phyloP scores from a whole-genome alignment of 1,140 invertebrate species.

The Heliconius melpomene region DNA sequence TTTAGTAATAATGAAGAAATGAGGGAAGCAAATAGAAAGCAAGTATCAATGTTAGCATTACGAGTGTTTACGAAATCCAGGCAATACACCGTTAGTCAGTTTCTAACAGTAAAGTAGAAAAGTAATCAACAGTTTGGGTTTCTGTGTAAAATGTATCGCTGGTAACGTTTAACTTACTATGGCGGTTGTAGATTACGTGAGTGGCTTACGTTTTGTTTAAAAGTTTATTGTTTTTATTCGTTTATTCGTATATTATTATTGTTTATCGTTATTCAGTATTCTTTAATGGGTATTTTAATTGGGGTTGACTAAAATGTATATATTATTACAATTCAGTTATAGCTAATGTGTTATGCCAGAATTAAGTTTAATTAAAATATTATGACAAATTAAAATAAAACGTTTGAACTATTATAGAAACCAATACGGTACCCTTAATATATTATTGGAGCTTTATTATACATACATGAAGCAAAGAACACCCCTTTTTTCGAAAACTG shows the following conservation, averaged over 20 bases:
- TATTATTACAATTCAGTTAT: too few relatives aligned
- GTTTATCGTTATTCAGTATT: background rate
- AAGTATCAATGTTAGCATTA: constrained; percentile 59
- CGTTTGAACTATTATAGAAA: too few relatives aligned
- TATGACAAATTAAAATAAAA: too few relatives aligned
- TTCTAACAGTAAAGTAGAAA: constrained; percentile 16
- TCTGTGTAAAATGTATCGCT: background rate
- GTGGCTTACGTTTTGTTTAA: background rate
- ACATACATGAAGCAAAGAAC: too few relatives aligned
- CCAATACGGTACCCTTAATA: too few relatives aligned
- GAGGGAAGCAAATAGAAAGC: constrained; percentile 56
- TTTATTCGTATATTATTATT: background rate
- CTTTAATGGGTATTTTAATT: too few relatives aligned
- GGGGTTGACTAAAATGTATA: too few relatives aligned
- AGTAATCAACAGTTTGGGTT: constrained; percentile 32
- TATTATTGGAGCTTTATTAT: too few relatives aligned
- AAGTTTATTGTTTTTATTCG: background rate
- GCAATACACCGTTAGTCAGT: constrained; percentile 49
- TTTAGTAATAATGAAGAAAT: constrained; percentile 51
- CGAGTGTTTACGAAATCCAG: constrained; percentile 52
- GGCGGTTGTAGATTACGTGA: background rate
- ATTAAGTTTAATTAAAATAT: too few relatives aligned
- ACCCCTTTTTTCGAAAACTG: too few relatives aligned
- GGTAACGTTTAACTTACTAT: background rate
- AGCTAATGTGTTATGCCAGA: too few relatives aligned